phyloP scores from a whole-genome alignment of 2,888 invertebrate genomes.

The Aethes cnicana region DNA sequence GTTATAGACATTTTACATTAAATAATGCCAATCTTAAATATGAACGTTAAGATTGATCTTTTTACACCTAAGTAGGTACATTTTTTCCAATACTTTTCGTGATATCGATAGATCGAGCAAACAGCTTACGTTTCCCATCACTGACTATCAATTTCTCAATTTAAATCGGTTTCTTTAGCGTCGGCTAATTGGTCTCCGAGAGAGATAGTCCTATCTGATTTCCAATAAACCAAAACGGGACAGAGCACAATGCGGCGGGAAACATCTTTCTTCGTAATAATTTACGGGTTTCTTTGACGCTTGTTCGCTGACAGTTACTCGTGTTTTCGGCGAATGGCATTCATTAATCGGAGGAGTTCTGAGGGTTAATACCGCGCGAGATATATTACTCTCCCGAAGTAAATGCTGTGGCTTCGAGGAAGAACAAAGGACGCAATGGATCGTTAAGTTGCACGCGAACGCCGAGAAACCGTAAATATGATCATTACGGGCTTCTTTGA shows the following conservation, averaged over 20 bases:
- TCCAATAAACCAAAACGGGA: slow-evolving; percentile 44
- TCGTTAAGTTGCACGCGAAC: slow-evolving; percentile 57
- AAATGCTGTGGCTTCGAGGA: slow-evolving; percentile 37
- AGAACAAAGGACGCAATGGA: slow-evolving; percentile 72
- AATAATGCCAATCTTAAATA: too few species aligned
- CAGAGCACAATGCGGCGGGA: slow-evolving; percentile 55
- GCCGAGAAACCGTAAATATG: slow-evolving; percentile 45
- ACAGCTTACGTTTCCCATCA: slow-evolving; percentile 33
- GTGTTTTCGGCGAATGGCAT: slow-evolving; percentile 59
- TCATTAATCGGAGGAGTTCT: slow-evolving; percentile 64
- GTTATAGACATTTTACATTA: too few species aligned
- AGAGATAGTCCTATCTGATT: slow-evolving; percentile 44
- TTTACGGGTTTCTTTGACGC: slow-evolving; percentile 51
- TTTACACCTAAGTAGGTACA: too few species aligned
- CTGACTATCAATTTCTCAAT: slow-evolving; percentile 37
- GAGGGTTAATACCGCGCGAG: slow-evolving; percentile 51
- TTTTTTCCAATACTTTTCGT: too few species aligned
- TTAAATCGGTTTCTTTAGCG: slow-evolving; percentile 57
- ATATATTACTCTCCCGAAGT: slow-evolving; percentile 58
- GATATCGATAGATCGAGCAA: too few species aligned
- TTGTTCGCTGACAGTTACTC: slow-evolving; percentile 58
- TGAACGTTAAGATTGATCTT: too few species aligned
- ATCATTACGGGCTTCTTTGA: slow-evolving; percentile 51
- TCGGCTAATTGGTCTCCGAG: slow-evolving; percentile 61
- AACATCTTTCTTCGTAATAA: slow-evolving; percentile 70